phyloP scores from a whole-genome alignment of 2,113 vertebrate genomes.

The Calypte anna region DNA sequence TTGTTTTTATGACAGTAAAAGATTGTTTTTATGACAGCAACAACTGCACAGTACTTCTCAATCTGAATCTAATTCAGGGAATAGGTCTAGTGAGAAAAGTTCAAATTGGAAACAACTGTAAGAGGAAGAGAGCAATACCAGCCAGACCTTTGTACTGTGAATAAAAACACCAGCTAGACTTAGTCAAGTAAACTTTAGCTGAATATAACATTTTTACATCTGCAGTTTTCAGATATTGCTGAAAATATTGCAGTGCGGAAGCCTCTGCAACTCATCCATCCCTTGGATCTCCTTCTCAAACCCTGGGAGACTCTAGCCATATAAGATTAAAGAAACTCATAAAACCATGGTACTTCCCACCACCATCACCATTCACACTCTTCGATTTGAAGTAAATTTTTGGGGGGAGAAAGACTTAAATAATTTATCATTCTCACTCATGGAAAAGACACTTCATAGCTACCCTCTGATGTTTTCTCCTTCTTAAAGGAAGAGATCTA shows the following conservation, averaged over 20 bases:
- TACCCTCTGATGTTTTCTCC: neutral
- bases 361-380: neutral
- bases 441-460: neutral
- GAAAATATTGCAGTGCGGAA: neutral
- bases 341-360: neutral
- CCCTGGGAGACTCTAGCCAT: neutral
- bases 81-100: constrained; percentile 40
- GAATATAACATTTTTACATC: neutral
- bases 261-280: neutral
- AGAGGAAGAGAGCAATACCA: neutral
- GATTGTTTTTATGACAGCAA: constrained; percentile 10
- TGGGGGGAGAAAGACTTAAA: neutral
- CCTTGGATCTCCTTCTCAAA: neutral
- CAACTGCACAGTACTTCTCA: constrained; percentile 22
- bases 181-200: constrained; percentile 11
- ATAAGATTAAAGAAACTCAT: neutral
- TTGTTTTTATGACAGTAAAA: neutral
- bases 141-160: constrained; percentile 2
- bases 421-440: neutral
- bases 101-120: constrained; percentile 45
- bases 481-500: neutral
- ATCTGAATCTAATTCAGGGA: constrained; percentile 46
- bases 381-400: neutral
- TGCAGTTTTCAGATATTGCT: neutral
- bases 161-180: constrained; percentile 14